A percentile compares a stretch with the other conserved stretches of the same genome.
Conservation (phyloP, 2,113 vertebrate genomes). For the Dicerorhinus sumatrensis region DNA sequence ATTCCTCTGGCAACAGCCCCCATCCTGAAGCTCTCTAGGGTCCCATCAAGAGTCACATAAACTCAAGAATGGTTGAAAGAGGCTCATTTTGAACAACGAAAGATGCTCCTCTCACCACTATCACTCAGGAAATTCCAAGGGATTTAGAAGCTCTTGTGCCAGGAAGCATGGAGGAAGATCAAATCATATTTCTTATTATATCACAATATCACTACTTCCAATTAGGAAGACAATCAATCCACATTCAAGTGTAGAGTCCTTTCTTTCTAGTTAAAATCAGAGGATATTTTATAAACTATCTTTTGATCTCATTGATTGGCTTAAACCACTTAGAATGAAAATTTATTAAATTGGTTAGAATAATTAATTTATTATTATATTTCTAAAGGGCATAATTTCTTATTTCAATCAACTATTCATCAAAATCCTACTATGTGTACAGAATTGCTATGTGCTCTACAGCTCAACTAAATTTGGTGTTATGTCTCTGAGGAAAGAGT, state of each 20-base stretch:
- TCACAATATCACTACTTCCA: not conserved
- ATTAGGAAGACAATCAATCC: not conserved
- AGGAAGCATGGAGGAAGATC: not conserved
- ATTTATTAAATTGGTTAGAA: not conserved
- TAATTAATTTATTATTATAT: not conserved
- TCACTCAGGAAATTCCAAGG: not conserved
- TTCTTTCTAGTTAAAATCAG: conserved; percentile 6
- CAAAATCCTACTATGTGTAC: not conserved
- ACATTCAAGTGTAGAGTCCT: not conserved
- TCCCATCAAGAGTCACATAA: not conserved
- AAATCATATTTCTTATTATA: not conserved
- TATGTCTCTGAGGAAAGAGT: not conserved
- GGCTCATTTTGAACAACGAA: not conserved
- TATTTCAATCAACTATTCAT: not conserved
- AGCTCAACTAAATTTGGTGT: not conserved
- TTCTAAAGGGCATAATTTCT: not conserved
- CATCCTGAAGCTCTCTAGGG: not conserved
- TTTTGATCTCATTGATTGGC: not conserved
- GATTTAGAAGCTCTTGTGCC: not conserved
- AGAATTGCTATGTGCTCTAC: not conserved
- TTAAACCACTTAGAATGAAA: not conserved
- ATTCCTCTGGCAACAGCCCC: not conserved
- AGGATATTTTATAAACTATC: not conserved
- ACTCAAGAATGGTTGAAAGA: not conserved
- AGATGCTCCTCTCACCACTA: not conserved